phyloP scores from a whole-genome alignment of 2,113 vertebrate genomes.

The Meriones unguiculatus region DNA sequence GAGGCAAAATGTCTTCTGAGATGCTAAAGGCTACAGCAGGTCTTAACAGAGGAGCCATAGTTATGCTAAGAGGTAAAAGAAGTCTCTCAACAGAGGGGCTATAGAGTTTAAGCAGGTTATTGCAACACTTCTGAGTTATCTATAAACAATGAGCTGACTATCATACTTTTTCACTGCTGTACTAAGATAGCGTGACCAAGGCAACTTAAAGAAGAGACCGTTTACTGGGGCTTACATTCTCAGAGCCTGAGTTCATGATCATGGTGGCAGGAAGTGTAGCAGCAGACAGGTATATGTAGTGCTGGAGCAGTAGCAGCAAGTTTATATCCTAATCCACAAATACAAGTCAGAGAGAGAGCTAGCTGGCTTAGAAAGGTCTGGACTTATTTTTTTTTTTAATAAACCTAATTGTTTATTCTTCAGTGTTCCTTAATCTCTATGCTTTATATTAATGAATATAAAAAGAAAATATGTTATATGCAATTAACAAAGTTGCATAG shows the following conservation, averaged over 20 bases:
- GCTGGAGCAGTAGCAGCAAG: neutral
- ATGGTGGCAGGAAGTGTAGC: neutral
- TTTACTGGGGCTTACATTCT: neutral
- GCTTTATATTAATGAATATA: no score
- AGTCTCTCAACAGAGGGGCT: no score
- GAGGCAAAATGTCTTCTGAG: no score
- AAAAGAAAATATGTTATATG: no score
- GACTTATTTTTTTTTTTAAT: no score
- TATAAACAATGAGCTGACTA: conserved; percentile 16
- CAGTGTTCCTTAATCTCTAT: no score
- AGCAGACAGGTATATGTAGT: neutral
- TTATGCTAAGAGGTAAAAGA: neutral
- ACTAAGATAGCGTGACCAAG: neutral
- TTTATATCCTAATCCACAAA: neutral
- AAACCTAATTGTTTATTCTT: no score
- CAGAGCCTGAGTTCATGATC: neutral
- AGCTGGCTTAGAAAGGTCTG: neutral
- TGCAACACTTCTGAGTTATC: neutral
- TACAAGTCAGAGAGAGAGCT: neutral
- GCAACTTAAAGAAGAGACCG: neutral
- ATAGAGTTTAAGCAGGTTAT: no score
- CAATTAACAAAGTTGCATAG: no score
- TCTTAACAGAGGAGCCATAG: neutral
- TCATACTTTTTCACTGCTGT: neutral
- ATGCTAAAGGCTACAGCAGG: no score